A percentile compares a stretch with the other conserved stretches of the same genome.
Conservation (phyloP, 2,888 invertebrate genomes). For the Tiliacea citrago region DNA sequence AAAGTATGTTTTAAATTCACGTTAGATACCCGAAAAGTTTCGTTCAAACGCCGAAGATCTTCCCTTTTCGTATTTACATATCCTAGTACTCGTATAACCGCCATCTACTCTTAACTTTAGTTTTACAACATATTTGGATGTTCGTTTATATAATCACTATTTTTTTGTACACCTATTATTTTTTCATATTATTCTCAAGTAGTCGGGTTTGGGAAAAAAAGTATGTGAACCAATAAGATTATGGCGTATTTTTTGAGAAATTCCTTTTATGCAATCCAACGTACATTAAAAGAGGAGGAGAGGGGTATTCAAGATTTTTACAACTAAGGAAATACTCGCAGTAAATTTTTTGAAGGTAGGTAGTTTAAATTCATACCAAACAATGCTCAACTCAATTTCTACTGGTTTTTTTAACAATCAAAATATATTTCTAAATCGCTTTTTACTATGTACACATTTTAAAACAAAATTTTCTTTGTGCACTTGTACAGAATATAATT, state of each 20-base stretch:
- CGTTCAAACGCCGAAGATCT: neutral
- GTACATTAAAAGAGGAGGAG: neutral
- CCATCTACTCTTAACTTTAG: conserved; percentile 10
- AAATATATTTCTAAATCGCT: neutral
- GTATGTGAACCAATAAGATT: neutral
- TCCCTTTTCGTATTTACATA: conserved; percentile 21
- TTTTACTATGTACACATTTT: neutral
- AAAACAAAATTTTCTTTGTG: conserved; percentile 15
- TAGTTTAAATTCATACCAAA: neutral
- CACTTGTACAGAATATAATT: conserved; percentile 20
- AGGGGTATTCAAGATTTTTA: too few species aligned
- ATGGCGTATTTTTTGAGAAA: neutral
- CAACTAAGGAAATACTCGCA: neutral
- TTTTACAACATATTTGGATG: neutral
- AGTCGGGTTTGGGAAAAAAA: neutral
- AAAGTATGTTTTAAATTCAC: conserved; percentile 10
- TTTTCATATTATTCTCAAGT: neutral
- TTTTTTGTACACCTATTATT: neutral
- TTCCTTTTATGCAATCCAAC: neutral
- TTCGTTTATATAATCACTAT: neutral
- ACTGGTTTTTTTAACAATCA: too few species aligned
- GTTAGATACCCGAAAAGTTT: conserved; percentile 27
- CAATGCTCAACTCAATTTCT: too few species aligned
- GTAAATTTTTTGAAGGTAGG: neutral
- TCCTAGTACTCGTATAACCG: neutral